Evolutionary conservation across 1,140 invertebrate genomes (phyloP).

Genomic region (Drosophila sucinea): DNA sequence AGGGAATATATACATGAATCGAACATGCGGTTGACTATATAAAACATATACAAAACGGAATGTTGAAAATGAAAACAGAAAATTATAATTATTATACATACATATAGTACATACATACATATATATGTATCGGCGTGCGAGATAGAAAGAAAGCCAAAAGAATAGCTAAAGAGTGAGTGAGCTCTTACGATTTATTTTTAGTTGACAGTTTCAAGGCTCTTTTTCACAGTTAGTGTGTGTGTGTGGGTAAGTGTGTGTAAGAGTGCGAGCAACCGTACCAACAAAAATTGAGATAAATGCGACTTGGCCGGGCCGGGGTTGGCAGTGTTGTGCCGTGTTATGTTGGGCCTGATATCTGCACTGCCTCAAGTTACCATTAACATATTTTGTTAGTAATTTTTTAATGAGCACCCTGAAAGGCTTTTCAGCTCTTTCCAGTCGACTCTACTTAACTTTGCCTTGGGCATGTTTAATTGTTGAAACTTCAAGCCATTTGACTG

Average conservation of each 20-base stretch:
- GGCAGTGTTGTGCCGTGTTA: slow-evolving; percentile 27
- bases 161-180: slow-evolving; percentile 15
- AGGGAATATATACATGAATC: slow-evolving; percentile 4
- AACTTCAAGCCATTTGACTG: slow-evolving; percentile 66
- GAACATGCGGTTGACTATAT: slow-evolving; percentile 47
- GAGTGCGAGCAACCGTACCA: slow-evolving; percentile 41
- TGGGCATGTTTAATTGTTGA: slow-evolving; percentile 49
- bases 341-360: slow-evolving; percentile 1
- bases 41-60: slow-evolving; percentile 59
- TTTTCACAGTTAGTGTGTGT: slow-evolving; percentile 32
- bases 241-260: neutral
- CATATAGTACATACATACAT: slow-evolving; percentile 6
- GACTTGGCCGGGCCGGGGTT: slow-evolving; percentile 46
- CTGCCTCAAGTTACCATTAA: slow-evolving; percentile 37
- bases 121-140: slow-evolving; percentile 2
- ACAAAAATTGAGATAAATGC: slow-evolving; percentile 55
- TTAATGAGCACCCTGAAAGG: slow-evolving; percentile 56
- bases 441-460: slow-evolving; percentile 7
- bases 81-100: slow-evolving; percentile 69
- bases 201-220: slow-evolving; percentile 80
- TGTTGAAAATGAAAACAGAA: slow-evolving; percentile 56
- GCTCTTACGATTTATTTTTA: slow-evolving; percentile 78
- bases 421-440: slow-evolving; percentile 8
- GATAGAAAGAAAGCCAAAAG: slow-evolving; percentile 34
- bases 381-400: slow-evolving; percentile 52